phyloP scores from a whole-genome alignment of 2,113 vertebrate species.

The Daphoenositta chrysoptera region DNA sequence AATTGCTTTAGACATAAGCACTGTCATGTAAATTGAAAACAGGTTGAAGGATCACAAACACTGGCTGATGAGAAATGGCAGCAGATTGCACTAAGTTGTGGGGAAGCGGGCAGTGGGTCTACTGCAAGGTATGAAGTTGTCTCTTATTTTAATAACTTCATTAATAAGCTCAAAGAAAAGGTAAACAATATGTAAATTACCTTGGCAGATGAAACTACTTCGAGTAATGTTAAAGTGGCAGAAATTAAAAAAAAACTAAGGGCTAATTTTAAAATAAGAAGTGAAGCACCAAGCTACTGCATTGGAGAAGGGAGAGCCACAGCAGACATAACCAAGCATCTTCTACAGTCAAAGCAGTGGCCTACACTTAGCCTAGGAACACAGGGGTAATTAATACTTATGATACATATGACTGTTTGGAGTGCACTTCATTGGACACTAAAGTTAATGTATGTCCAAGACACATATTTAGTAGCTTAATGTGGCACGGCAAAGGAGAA shows the following conservation, averaged over 20 bases:
- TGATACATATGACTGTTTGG: neutral
- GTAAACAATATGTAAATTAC: neutral
- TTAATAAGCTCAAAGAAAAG: slow-evolving; percentile 1
- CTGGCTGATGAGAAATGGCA: slow-evolving; percentile 8
- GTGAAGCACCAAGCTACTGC: neutral
- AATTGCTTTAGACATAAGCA: slow-evolving; percentile 25
- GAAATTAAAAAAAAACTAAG: neutral
- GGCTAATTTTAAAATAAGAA: neutral
- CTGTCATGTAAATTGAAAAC: slow-evolving; percentile 35
- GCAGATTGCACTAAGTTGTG: neutral
- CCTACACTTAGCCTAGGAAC: neutral
- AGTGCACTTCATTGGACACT: neutral
- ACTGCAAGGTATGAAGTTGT: neutral
- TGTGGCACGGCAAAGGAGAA: neutral
- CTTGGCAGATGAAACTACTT: neutral
- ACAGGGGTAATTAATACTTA: neutral
- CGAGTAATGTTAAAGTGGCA: neutral
- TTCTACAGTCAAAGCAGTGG: neutral
- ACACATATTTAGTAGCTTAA: neutral
- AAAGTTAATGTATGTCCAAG: neutral
- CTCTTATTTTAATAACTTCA: neutral
- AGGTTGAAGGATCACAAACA: slow-evolving; percentile 31
- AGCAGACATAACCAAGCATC: neutral
- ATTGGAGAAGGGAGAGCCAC: neutral
- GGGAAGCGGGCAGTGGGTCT: neutral